These are phyloP conservation scores for Cyclophora albipunctata DNA, from an alignment of 2,888 invertebrate genomes.

Conservation along the genomic window DNA sequence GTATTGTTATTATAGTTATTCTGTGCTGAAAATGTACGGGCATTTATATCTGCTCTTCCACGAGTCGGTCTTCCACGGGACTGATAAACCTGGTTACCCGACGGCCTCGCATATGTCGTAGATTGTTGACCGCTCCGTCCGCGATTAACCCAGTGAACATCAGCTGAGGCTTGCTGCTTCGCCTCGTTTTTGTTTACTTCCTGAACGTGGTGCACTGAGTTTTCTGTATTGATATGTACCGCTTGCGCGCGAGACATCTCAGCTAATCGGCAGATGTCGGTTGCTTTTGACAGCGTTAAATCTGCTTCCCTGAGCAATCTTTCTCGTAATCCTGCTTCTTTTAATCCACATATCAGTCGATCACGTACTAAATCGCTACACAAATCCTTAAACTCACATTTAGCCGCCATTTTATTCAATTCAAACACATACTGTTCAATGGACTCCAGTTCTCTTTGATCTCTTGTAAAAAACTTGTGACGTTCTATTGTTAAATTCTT, in stretches of 20 bases:
- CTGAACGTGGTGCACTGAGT: not conserved
- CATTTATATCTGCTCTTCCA: not conserved
- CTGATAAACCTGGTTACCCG: not conserved
- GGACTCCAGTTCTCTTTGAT: too few species aligned
- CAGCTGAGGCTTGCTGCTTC: too few species aligned
- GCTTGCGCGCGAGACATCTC: slow-evolving; percentile 13
- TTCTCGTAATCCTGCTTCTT: not conserved
- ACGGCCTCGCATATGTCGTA: not conserved
- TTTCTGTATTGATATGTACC: slow-evolving; percentile 6
- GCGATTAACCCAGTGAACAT: too few species aligned
- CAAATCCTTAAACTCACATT: too few species aligned
- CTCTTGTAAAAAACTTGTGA: too few species aligned
- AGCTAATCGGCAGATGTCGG: slow-evolving; percentile 12
- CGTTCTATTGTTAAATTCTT: too few species aligned
- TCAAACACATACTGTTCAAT: too few species aligned
- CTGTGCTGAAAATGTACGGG: not conserved
- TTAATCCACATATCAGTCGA: too few species aligned
- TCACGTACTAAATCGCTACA: too few species aligned
- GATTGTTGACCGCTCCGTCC: too few species aligned
- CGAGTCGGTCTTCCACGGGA: not conserved
- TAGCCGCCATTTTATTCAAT: too few species aligned
- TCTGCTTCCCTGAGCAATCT: slow-evolving; percentile 14
- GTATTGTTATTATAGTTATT: not conserved
- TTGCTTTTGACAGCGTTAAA: slow-evolving; percentile 11
- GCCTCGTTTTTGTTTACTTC: too few species aligned